phyloP scores from a whole-genome alignment of 1,140 invertebrate species.

The Nasonia vitripennis region DNA sequence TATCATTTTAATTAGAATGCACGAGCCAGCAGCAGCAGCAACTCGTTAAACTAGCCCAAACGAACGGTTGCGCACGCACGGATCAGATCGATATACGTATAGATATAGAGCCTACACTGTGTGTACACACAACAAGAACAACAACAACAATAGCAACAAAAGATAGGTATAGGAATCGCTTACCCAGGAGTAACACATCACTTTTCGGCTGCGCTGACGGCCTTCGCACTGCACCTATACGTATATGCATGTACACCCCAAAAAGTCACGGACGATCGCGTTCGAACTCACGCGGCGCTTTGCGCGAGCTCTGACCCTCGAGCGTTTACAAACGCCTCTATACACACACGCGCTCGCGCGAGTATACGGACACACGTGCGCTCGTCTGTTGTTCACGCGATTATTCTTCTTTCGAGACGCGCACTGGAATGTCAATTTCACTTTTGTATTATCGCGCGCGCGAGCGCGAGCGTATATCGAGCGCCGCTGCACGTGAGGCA shows the following conservation, averaged over 20 bases:
- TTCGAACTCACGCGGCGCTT: not conserved
- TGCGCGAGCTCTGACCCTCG: not conserved
- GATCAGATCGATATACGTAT: not conserved
- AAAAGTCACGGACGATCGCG: constrained; percentile 4
- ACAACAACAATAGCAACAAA: not conserved
- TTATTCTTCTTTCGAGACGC: too few relatives aligned
- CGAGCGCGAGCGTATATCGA: too few relatives aligned
- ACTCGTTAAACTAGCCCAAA: constrained; percentile 39
- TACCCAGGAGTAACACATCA: constrained; percentile 30
- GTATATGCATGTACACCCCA: not conserved
- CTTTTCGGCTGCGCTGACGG: not conserved
- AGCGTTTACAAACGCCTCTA: too few relatives aligned
- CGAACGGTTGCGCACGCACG: constrained; percentile 4
- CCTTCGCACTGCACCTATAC: constrained; percentile 2
- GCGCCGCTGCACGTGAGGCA: too few relatives aligned
- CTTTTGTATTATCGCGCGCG: too few relatives aligned
- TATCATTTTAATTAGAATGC: constrained; percentile 48
- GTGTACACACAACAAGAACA: constrained; percentile 2
- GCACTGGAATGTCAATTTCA: too few relatives aligned
- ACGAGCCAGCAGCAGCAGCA: not conserved
- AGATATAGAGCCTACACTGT: constrained; percentile 46
- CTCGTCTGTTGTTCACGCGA: too few relatives aligned
- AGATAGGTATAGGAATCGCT: constrained; percentile 37
- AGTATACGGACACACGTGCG: too few relatives aligned
- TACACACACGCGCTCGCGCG: too few relatives aligned